phyloP scores from a whole-genome alignment of 2,888 invertebrate species.

The Seira ritae region DNA sequence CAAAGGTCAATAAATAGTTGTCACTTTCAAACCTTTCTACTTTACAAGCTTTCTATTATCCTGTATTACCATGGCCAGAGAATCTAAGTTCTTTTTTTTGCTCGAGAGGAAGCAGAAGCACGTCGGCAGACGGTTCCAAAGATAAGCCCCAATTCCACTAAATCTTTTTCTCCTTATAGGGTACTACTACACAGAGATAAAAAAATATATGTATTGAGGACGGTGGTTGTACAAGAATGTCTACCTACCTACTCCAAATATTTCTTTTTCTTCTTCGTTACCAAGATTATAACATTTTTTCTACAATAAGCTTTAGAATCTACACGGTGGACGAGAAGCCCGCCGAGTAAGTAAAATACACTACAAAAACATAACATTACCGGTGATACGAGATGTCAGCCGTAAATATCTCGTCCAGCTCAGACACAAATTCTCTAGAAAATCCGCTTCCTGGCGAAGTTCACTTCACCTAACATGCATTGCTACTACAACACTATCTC shows the following conservation, averaged over 20 bases:
- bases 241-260: too few species aligned
- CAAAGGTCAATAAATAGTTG: constrained; percentile 62
- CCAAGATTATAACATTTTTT: constrained; percentile 37
- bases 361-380: constrained; percentile 48
- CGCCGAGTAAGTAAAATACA: constrained; percentile 6
- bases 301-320: constrained; percentile 11
- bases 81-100: constrained; percentile 11
- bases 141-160: constrained; percentile 45
- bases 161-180: constrained; percentile 37
- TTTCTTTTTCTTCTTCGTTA: constrained; percentile 4
- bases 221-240: too few species aligned
- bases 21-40: constrained; percentile 50
- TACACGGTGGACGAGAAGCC: background rate
- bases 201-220: too few species aligned
- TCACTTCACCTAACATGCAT: background rate
- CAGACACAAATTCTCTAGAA: constrained; percentile 47
- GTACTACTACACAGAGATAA: too few species aligned
- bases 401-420: constrained; percentile 54
- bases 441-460: constrained; percentile 49
- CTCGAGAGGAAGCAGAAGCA: constrained; percentile 3
- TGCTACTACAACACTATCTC: too few species aligned
- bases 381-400: constrained; percentile 60
- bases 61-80: too few species aligned
- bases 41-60: background rate
- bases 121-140: constrained; percentile 34